Evolutionary conservation across 2,888 invertebrate genomes (phyloP), one percentile per base, ranked within the genome.

Genomic region (Diaprepes abbreviatus): DNA sequence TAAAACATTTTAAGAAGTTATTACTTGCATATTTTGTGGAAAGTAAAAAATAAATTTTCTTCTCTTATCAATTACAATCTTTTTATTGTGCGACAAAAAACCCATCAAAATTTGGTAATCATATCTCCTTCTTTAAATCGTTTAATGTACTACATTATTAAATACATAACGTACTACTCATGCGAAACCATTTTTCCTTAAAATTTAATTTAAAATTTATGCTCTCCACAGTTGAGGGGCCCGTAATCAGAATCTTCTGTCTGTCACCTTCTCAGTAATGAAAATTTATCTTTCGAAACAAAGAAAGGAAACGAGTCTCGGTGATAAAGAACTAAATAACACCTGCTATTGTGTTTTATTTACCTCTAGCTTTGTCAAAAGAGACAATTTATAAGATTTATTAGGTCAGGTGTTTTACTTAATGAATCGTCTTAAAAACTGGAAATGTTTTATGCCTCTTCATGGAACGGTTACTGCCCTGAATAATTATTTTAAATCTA

Each of bases 331-430:
- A 60, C 60, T 57, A 59, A 65, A 65, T 60, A 72, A 69, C 65
- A 68, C 59, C 59, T 67, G 71, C 66, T 66, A 63, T 67, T 66
- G 57, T 67, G 66, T 71, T 67, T 67, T 71, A 71, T 71, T 71
- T 71, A 67, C 62, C 63, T 55, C 55, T 71, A 66, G 71, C 62
- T 71, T 71, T 71, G 71, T 71, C 64, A 71, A 67, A 67, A 55
- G 43, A 40, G 62, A 62, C 60, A 31, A 66, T 71, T 59, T 52
- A 33, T 38, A 66, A 72, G 69, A 72, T 72, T 72, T 69, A 72
- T 72, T 66, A 43, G 66, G 64, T 72, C 68, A 72, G 72, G 69
- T 72, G 72, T 72, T 72, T 72, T 69, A 66, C 60, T 59, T 72
- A 72, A 72, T 72, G 72, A 69, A 69, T 64, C 52, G 59, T 40